phyloP scores from a whole-genome alignment of 2,888 invertebrate species.

The Rambutsinella grinnellia region DNA sequence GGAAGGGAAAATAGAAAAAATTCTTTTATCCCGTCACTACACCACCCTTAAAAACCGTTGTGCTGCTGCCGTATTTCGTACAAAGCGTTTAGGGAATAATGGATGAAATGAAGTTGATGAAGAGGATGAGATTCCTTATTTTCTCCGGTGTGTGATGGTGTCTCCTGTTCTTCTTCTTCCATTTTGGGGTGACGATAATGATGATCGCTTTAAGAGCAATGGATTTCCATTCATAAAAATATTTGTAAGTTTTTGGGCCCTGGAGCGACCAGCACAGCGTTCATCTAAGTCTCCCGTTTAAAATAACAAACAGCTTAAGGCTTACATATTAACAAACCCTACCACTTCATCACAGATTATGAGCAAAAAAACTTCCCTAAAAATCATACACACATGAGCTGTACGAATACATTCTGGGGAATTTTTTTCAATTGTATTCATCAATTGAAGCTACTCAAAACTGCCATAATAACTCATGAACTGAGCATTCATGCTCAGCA shows the following conservation, averaged over 20 bases:
- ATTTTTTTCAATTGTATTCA: slow-evolving; percentile 11
- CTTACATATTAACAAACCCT: slow-evolving; percentile 2
- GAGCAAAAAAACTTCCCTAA: no score
- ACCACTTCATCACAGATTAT: no score
- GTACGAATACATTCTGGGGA: no score
- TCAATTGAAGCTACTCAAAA: slow-evolving; percentile 37
- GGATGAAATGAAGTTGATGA: slow-evolving; percentile 44
- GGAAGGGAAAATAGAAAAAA: slow-evolving; percentile 23
- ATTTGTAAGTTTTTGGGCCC: slow-evolving; percentile 3
- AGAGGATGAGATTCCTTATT: slow-evolving; percentile 29
- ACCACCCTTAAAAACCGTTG: no score
- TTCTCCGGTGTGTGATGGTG: slow-evolving; percentile 22
- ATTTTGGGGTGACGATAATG: slow-evolving; percentile 12
- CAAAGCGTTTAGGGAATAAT: slow-evolving; percentile 24
- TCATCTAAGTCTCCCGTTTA: not conserved
- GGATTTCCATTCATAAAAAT: slow-evolving; percentile 32
- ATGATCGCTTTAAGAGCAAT: no score
- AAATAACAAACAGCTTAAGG: slow-evolving; percentile 18
- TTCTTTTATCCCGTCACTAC: slow-evolving; percentile 22
- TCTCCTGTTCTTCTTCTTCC: slow-evolving; percentile 22
- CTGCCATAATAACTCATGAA: slow-evolving; percentile 40
- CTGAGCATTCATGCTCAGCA: slow-evolving; percentile 21
- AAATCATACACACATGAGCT: no score
- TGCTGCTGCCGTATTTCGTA: slow-evolving; percentile 18
- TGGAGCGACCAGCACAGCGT: not conserved